Conservation (phyloP, 2,888 invertebrate species). For the Hymenopus coronatus region DNA sequence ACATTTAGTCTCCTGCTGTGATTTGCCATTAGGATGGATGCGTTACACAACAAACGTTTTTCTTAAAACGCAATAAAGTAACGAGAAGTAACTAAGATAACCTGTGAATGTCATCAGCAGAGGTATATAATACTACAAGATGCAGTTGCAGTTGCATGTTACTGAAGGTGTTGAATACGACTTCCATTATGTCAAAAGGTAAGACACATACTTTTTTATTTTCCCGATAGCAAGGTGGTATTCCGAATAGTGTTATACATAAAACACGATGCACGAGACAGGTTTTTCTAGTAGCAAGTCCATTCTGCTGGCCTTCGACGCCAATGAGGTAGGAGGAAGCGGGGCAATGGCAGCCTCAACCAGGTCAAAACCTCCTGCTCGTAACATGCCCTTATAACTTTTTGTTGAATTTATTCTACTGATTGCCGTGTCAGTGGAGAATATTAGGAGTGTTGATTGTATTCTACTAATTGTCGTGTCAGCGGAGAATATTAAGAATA, state of each 20-base stretch:
- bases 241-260: background rate
- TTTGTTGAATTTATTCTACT: no score
- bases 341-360: background rate
- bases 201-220: background rate
- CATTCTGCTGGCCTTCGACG: background rate
- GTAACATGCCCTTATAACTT: no score
- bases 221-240: background rate
- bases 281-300: background rate
- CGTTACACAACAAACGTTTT: no score
- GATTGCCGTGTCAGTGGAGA: no score
- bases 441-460: no score
- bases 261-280: background rate
- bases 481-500: no score
- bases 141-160: background rate
- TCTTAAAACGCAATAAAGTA: no score
- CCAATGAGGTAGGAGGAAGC: no score
- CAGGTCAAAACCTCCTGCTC: background rate
- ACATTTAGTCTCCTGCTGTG: background rate
- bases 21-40: background rate
- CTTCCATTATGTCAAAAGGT: background rate
- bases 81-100: background rate
- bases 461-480: no score
- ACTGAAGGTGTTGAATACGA: background rate
- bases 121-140: background rate
- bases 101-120: background rate